phyloP scores from a whole-genome alignment of 2,888 invertebrate genomes.

The Campoplex capitator region DNA sequence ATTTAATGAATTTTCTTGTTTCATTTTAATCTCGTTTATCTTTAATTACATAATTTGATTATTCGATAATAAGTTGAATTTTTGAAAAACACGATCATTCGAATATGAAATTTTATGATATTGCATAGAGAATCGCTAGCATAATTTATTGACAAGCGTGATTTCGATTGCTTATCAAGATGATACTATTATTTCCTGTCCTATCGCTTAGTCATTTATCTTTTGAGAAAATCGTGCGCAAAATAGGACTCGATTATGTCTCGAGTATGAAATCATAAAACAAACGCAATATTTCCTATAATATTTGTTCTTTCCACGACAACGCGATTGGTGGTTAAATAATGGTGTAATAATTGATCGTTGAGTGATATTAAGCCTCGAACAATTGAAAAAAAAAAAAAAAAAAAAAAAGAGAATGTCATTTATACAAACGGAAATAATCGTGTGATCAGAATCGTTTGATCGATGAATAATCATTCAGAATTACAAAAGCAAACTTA shows the following conservation, averaged over 20 bases:
- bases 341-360: background rate
- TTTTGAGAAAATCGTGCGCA: slow-evolving; percentile 42
- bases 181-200: slow-evolving; percentile 45
- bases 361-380: background rate
- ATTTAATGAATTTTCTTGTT: background rate
- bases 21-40: background rate
- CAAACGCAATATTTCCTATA: background rate
- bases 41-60: background rate
- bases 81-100: background rate
- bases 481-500: background rate
- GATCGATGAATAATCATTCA: no score
- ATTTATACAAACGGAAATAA: no score
- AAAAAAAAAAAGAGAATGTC: no score
- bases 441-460: background rate
- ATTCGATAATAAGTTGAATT: no score
- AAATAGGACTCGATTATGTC: slow-evolving; percentile 29
- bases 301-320: background rate
- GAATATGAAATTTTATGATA: background rate
- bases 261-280: background rate
- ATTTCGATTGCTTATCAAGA: slow-evolving; percentile 46
- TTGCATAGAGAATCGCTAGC: background rate
- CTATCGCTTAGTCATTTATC: slow-evolving; percentile 43
- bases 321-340: background rate
- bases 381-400: background rate
- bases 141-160: slow-evolving; percentile 23